These are phyloP conservation scores for Centropyge bicolor DNA, from an alignment of 2,797 vertebrate genomes.

Conservation along the genomic window DNA sequence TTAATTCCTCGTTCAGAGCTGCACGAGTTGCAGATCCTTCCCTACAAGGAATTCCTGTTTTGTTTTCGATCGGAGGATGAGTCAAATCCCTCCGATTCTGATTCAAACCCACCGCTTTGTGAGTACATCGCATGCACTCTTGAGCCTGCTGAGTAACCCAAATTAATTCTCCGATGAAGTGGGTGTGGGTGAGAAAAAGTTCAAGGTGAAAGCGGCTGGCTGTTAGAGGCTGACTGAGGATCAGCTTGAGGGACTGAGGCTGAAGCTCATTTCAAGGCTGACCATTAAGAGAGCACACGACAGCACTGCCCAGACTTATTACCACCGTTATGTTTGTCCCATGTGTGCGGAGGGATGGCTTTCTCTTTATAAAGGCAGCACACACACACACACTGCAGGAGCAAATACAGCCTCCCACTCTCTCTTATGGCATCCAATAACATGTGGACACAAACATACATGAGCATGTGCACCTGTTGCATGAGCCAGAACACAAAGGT, in stretches of 20 bases:
- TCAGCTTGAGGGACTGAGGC: conserved; percentile 52
- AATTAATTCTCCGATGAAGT: conserved; percentile 51
- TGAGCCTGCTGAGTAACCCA: conserved; percentile 45
- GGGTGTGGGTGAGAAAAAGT: conserved; percentile 61
- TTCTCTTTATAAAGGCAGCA: conserved; percentile 52
- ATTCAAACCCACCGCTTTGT: conserved; percentile 44
- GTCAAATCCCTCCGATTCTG: conserved; percentile 46
- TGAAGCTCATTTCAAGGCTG: conserved; percentile 70
- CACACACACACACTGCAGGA: conserved; percentile 10
- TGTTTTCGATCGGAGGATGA: conserved; percentile 14
- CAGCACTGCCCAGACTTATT: conserved; percentile 71
- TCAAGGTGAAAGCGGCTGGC: conserved; percentile 65
- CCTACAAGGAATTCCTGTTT: conserved; percentile 8
- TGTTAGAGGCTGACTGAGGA: conserved; percentile 60
- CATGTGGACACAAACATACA: conserved; percentile 21
- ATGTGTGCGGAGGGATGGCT: conserved; percentile 52
- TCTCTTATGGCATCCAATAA: conserved; percentile 25
- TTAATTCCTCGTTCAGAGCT: neutral
- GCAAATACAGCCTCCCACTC: conserved; percentile 36
- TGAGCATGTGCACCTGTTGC: conserved; percentile 28
- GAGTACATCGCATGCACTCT: conserved; percentile 16
- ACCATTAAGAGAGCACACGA: conserved; percentile 65
- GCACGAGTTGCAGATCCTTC: neutral
- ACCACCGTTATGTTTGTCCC: conserved; percentile 66
- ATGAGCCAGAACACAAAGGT: conserved; percentile 15